Evolutionary conservation across 2,113 vertebrate genomes (phyloP).

Genomic region (Noctilio leporinus): DNA sequence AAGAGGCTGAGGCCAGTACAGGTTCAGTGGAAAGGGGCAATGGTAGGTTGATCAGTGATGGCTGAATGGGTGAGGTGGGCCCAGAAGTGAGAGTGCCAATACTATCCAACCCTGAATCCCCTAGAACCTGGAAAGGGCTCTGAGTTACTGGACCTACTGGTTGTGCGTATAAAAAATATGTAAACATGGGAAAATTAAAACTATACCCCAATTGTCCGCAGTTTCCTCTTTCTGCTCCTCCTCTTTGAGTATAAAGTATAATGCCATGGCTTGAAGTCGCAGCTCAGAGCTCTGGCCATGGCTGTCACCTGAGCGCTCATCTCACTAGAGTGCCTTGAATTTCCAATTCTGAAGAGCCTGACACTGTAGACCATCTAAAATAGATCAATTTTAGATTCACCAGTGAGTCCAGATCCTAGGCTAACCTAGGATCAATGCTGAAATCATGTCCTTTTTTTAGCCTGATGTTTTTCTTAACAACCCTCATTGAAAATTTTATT

Average conservation of each 20-base stretch:
- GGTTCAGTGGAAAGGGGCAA: neutral
- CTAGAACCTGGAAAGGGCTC: neutral
- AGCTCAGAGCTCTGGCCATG: neutral
- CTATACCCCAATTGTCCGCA: neutral
- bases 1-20: neutral
- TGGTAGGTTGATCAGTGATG: neutral
- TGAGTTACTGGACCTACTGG: neutral
- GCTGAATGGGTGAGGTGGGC: neutral
- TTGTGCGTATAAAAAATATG: neutral
- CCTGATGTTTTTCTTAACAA: neutral
- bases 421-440: neutral
- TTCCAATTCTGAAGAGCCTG: neutral
- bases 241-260: neutral
- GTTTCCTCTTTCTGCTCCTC: neutral
- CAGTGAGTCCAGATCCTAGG: neutral
- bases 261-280: neutral
- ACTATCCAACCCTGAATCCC: rapidly evolving
- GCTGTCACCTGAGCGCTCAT: neutral
- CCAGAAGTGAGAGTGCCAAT: neutral
- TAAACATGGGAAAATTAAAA: neutral
- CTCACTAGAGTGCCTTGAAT: neutral
- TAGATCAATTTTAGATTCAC: neutral
- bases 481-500: neutral
- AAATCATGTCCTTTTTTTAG: neutral
- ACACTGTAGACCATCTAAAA: neutral